phyloP scores from a whole-genome alignment of 2,888 invertebrate genomes.

The Candidula unifasciata region DNA sequence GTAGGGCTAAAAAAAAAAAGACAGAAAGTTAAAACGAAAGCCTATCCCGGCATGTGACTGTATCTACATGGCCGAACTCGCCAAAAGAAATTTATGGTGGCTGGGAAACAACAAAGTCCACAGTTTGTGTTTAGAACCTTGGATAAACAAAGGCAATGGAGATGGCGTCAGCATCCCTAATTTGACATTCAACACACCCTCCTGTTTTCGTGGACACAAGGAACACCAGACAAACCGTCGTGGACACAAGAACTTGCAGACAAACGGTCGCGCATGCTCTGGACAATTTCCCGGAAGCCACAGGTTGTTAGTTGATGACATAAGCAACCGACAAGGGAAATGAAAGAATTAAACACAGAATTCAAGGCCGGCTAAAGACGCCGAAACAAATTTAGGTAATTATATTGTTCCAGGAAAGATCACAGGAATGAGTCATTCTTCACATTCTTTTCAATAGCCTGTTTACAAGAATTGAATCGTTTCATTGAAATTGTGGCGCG shows the following conservation, averaged over 20 bases:
- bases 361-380: slow-evolving; percentile 19
- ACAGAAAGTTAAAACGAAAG: no score
- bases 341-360: background rate
- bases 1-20: no score
- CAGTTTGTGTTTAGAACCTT: background rate
- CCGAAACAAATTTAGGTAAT: slow-evolving; percentile 21
- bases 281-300: slow-evolving; percentile 3
- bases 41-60: no score
- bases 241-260: background rate
- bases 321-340: slow-evolving; percentile 22
- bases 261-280: background rate
- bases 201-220: background rate
- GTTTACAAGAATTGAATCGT: background rate
- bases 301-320: slow-evolving; percentile 6
- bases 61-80: no score
- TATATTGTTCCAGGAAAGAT: background rate
- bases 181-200: slow-evolving; percentile 34
- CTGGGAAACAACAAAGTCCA: no score
- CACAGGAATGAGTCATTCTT: background rate
- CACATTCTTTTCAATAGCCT: background rate
- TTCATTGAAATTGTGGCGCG: no score
- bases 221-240: background rate
- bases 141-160: background rate
- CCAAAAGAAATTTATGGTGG: no score
- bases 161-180: slow-evolving; percentile 29